Conservation (phyloP, 2,888 invertebrate genomes). For the Alsophila aescularia region DNA sequence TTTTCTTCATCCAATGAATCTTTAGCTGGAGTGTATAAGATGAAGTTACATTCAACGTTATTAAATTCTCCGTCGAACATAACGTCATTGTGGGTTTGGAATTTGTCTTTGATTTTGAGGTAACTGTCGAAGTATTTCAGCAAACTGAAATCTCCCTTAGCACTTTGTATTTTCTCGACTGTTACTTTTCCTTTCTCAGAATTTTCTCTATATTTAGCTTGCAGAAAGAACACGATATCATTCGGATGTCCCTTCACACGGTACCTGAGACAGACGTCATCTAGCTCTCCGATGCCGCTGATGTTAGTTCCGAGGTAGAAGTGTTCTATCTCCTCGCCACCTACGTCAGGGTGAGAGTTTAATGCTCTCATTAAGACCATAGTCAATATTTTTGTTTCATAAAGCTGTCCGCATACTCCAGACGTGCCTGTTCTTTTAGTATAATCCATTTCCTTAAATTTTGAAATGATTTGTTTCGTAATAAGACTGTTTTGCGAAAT, state of each 20-base stretch:
- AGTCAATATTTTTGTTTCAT: constrained; percentile 47
- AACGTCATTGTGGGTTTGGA: constrained; percentile 37
- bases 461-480: no score
- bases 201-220: constrained; percentile 52
- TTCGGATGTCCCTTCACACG: constrained; percentile 30
- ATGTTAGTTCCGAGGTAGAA: constrained; percentile 51
- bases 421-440: constrained; percentile 34
- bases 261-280: constrained; percentile 50
- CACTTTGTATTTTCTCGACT: constrained; percentile 40
- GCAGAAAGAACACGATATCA: constrained; percentile 45
- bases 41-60: constrained; percentile 43
- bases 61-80: constrained; percentile 47
- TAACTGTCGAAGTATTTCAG: constrained; percentile 51
- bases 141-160: constrained; percentile 43
- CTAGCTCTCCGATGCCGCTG: constrained; percentile 49
- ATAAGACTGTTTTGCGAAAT: not conserved
- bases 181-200: constrained; percentile 43
- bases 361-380: constrained; percentile 46
- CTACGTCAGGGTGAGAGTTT: constrained; percentile 25
- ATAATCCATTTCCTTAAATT: constrained; percentile 9
- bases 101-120: constrained; percentile 46
- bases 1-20: constrained; percentile 40
- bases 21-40: constrained; percentile 50
- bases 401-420: constrained; percentile 36
- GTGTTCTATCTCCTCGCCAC: constrained; percentile 34